Evolutionary conservation across 2,888 invertebrate species (phyloP), one percentile per base, ranked within the genome.

Genomic region (Plutella xylostella): DNA sequence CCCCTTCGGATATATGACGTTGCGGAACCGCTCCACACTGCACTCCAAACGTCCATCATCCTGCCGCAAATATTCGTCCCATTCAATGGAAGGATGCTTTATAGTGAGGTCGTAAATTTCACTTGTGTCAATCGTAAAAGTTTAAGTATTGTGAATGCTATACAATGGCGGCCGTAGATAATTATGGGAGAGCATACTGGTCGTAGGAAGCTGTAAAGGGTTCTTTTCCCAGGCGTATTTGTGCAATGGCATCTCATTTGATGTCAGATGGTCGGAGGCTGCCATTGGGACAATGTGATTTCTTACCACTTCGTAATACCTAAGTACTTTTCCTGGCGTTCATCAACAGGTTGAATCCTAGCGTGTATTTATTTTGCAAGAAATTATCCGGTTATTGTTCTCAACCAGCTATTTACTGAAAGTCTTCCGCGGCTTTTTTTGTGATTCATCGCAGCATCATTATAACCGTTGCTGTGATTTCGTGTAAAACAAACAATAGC

Each of bases 121-220:
- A n/a, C 19, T 18, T 11, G 30, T 14, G 41, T 41, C 31, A n/a
- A 30, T 30, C 30, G 19, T 30, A 41, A 41, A 41, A 30, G 20
- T 41, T 30, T 41, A 41, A 41, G 19, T 30, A 31, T n/a, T 18
- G 30, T 19, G 41, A 41, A 41, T 41, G 30, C 14, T 41, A 41
- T 37, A 19, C 21, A 21, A 25, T 39, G 39, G 9, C 15, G 39
- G 11, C 6, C n/a, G 28, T 28, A 17, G 30, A 30, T 41, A 30
- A 41, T 41, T 41, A 41, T 41, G 30, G 28, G 18, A 18, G 31
- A 19, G 30, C 41, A 31, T 14, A 33, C 20, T 6, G 34, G 39
- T 17, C 25, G 14, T 14, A n/a, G 39, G 39, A 22, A 39, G 14
- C 25, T 25, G 39, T 25, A 22, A 17, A 39, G 39, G 39, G 14